phyloP scores from a whole-genome alignment of 2,888 invertebrate species.

The Pristionchus fissidentatus region DNA sequence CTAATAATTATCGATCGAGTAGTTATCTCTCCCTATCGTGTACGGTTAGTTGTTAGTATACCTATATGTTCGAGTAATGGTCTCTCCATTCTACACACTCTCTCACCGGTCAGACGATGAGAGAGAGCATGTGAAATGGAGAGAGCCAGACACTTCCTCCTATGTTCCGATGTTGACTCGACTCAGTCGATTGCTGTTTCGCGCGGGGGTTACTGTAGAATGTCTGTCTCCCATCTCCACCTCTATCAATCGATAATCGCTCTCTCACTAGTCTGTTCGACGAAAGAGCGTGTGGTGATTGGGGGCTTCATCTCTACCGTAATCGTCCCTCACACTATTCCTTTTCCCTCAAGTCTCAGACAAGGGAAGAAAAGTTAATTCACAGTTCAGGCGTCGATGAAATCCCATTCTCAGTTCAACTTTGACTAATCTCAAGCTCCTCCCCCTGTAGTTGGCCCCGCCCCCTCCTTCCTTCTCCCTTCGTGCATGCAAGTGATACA shows the following conservation, averaged over 20 bases:
- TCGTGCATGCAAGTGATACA: too few species aligned
- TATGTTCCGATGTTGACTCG: neutral
- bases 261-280: too few species aligned
- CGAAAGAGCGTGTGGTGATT: too few species aligned
- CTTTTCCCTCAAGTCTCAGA: neutral
- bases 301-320: too few species aligned
- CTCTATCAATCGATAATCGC: too few species aligned
- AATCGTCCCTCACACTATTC: neutral
- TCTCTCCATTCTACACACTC: too few species aligned
- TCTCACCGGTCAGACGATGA: too few species aligned
- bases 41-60: constrained; percentile 41
- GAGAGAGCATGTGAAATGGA: too few species aligned
- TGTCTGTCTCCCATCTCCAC: neutral
- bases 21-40: neutral
- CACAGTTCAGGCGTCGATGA: constrained; percentile 15
- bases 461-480: too few species aligned
- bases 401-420: constrained; percentile 19
- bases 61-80: too few species aligned
- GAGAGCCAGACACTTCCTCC: neutral
- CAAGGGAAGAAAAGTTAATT: constrained; percentile 4
- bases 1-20: constrained; percentile 25
- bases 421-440: constrained; percentile 28
- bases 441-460: neutral
- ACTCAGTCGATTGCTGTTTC: constrained; percentile 5
- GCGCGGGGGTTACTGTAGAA: too few species aligned